Conservation (phyloP, 2,888 invertebrate species). For the Tubulanus polymorphus region DNA sequence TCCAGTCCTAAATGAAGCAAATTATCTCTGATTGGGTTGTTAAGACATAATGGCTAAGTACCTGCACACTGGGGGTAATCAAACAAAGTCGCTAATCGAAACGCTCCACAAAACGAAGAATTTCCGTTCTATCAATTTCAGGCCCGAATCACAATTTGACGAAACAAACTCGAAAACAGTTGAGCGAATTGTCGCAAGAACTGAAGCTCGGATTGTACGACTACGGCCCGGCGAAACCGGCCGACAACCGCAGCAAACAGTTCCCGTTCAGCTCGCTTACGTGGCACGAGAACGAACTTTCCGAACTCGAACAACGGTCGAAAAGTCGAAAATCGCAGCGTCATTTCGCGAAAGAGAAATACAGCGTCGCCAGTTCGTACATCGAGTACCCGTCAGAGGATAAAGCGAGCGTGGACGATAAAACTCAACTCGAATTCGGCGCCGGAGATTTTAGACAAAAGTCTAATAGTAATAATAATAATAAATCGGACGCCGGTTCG, state of each 20-base stretch:
- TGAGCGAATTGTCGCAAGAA: conserved; percentile 32
- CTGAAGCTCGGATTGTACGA: conserved; percentile 31
- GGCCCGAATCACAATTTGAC: conserved; percentile 35
- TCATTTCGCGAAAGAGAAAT: background rate
- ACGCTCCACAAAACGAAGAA: background rate
- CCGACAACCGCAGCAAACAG: conserved; percentile 23
- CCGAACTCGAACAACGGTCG: conserved; percentile 16
- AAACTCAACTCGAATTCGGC: too few relatives aligned
- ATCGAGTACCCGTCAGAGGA: background rate
- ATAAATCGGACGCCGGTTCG: too few relatives aligned
- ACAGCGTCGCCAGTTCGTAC: background rate
- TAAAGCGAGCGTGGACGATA: background rate
- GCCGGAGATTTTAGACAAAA: too few relatives aligned
- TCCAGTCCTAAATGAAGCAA: too few relatives aligned
- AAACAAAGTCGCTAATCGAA: too few relatives aligned
- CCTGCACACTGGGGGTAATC: too few relatives aligned
- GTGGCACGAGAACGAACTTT: conserved; percentile 32
- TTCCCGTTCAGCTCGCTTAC: conserved; percentile 32
- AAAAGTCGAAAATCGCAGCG: background rate
- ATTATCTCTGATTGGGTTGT: too few relatives aligned
- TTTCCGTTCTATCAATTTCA: conserved; percentile 18
- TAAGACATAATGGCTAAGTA: too few relatives aligned
- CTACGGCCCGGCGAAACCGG: conserved; percentile 22
- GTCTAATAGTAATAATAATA: too few relatives aligned
- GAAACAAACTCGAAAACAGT: conserved; percentile 24